Evolutionary conservation across 2,888 invertebrate species (phyloP).

Genomic region (Pheosia gnoma): DNA sequence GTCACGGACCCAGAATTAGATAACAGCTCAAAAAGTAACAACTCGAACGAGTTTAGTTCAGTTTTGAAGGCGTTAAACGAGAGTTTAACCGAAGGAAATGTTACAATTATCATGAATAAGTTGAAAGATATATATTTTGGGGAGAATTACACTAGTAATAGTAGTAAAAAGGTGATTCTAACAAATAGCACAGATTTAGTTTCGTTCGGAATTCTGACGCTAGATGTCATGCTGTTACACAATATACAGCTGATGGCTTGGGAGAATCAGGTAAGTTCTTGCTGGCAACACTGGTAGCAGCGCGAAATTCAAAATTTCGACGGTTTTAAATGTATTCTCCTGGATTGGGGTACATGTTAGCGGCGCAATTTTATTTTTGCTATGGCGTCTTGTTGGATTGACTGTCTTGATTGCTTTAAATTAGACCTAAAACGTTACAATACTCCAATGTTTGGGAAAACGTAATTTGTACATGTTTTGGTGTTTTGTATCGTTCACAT

Average conservation of each 20-base stretch:
- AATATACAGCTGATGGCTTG: constrained; percentile 84
- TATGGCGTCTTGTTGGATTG: too few relatives aligned
- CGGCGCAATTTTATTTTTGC: too few relatives aligned
- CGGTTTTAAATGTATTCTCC: too few relatives aligned
- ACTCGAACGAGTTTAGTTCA: constrained; percentile 59
- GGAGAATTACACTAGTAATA: constrained; percentile 62
- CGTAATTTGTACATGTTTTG: too few relatives aligned
- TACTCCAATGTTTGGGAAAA: too few relatives aligned
- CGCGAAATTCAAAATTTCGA: too few relatives aligned
- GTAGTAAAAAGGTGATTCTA: constrained; percentile 60
- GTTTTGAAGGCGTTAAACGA: constrained; percentile 79
- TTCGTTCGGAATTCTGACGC: constrained; percentile 82
- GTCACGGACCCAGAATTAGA: constrained; percentile 67
- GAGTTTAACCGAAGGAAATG: constrained; percentile 77
- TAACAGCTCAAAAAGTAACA: constrained; percentile 34
- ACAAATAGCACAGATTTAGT: constrained; percentile 77
- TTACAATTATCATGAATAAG: constrained; percentile 76
- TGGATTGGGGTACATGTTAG: too few relatives aligned
- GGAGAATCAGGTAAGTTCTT: constrained; percentile 73
- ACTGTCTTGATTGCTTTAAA: too few relatives aligned
- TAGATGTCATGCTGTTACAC: constrained; percentile 83
- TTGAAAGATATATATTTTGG: constrained; percentile 80
- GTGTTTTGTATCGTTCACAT: too few relatives aligned
- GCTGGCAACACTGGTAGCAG: neutral
- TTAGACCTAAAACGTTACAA: too few relatives aligned